A percentile compares a stretch with the other conserved stretches of the same genome.
These are phyloP conservation scores for Mola mola DNA, from an alignment of 2,113 vertebrate species.

Conservation along the genomic window DNA sequence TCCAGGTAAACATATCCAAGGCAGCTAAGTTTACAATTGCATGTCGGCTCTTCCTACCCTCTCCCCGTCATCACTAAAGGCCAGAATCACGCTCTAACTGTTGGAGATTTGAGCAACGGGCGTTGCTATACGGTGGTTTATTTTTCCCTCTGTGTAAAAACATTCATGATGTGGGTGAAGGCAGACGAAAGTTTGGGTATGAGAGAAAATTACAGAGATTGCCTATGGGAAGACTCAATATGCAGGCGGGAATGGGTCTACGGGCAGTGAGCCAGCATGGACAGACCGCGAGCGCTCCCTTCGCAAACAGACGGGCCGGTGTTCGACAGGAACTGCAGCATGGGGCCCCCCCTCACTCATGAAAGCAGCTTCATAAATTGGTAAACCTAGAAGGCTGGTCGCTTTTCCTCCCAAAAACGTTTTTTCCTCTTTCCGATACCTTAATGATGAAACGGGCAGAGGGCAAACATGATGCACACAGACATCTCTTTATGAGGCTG, in stretches of 20 bases:
- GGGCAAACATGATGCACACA: slow-evolving; percentile 73
- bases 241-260: slow-evolving; percentile 22
- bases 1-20: slow-evolving; percentile 74
- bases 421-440: slow-evolving; percentile 72
- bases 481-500: slow-evolving; percentile 77
- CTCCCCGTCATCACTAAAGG: slow-evolving; percentile 41
- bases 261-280: slow-evolving; percentile 51
- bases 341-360: slow-evolving; percentile 59
- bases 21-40: slow-evolving; percentile 47
- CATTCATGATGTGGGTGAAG: slow-evolving; percentile 69
- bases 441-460: slow-evolving; percentile 74
- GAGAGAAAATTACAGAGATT: slow-evolving; percentile 46
- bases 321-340: slow-evolving; percentile 54
- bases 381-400: slow-evolving; percentile 72
- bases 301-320: slow-evolving; percentile 64
- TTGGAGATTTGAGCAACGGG: slow-evolving; percentile 39
- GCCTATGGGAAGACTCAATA: slow-evolving; percentile 18
- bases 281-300: slow-evolving; percentile 45
- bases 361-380: slow-evolving; percentile 79
- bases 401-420: slow-evolving; percentile 50
- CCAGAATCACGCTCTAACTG: slow-evolving; percentile 25
- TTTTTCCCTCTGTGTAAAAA: slow-evolving; percentile 73
- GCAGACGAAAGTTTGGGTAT: slow-evolving; percentile 42
- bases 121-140: slow-evolving; percentile 56
- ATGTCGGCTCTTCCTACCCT: slow-evolving; percentile 36